Conservation (phyloP, 1,140 invertebrate genomes). For the Neuroterus valhalla region DNA sequence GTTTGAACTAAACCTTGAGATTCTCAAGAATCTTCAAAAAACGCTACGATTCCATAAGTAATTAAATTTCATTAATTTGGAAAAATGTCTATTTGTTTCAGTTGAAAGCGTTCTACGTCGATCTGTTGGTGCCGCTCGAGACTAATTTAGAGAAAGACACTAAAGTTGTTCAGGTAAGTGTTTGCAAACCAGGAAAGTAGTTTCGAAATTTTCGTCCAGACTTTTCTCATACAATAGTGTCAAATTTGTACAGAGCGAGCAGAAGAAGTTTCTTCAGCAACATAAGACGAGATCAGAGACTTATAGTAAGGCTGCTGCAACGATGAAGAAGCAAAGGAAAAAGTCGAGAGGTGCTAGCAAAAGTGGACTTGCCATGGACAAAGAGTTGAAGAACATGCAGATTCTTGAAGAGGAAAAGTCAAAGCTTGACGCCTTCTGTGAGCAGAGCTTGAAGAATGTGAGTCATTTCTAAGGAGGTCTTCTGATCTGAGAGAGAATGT, state of each 20-base stretch:
- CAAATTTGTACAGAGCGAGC: slow-evolving; percentile 81
- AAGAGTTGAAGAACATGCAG: slow-evolving; percentile 94
- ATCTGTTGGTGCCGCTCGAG: slow-evolving; percentile 92
- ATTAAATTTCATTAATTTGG: slow-evolving; percentile 34
- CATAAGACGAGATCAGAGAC: slow-evolving; percentile 91
- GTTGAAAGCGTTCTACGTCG: slow-evolving; percentile 95
- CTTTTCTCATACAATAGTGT: slow-evolving; percentile 7
- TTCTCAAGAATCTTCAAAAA: slow-evolving; percentile 38
- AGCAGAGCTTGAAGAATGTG: slow-evolving; percentile 93
- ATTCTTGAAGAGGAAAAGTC: slow-evolving; percentile 92
- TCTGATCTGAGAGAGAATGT: not conserved
- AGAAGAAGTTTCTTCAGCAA: slow-evolving; percentile 92
- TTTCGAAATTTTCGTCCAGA: not conserved
- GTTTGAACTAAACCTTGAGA: slow-evolving; percentile 43
- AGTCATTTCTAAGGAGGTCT: slow-evolving; percentile 28
- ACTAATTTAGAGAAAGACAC: slow-evolving; percentile 95
- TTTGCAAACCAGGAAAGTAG: slow-evolving; percentile 20
- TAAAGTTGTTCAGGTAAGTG: slow-evolving; percentile 90
- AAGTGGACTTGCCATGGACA: slow-evolving; percentile 87
- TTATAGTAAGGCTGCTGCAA: slow-evolving; percentile 90
- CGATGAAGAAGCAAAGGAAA: slow-evolving; percentile 94
- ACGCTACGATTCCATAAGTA: slow-evolving; percentile 38
- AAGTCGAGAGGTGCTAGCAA: slow-evolving; percentile 85
- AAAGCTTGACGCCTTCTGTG: slow-evolving; percentile 91
- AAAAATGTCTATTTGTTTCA: slow-evolving; percentile 70